Conservation (phyloP, 2,888 invertebrate genomes). For the Agrilus cyanescens region DNA sequence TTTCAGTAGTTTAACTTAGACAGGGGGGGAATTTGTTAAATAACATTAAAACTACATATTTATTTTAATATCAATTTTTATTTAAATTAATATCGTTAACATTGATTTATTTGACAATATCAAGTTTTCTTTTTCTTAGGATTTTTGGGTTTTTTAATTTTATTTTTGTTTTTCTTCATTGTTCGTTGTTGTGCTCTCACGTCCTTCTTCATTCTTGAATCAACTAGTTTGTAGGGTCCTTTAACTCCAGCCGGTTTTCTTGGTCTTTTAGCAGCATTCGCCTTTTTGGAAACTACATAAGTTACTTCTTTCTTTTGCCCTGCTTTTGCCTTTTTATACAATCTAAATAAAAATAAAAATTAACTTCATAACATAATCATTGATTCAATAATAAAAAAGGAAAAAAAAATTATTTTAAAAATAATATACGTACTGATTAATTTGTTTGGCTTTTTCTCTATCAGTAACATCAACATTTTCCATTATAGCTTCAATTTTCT, state of each 20-base stretch:
- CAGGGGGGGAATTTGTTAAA: no score
- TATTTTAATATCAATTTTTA: no score
- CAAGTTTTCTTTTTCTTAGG: slow-evolving; percentile 11
- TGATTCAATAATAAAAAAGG: neutral
- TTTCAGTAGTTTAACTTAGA: no score
- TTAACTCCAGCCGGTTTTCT: slow-evolving; percentile 77
- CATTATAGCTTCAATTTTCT: slow-evolving; percentile 88
- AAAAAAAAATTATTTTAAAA: neutral
- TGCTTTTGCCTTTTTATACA: slow-evolving; percentile 82
- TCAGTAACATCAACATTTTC: slow-evolving; percentile 85
- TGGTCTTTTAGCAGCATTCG: slow-evolving; percentile 61
- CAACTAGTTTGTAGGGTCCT: slow-evolving; percentile 90
- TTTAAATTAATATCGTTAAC: no score
- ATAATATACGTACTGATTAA: slow-evolving; percentile 58
- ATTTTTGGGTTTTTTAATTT: slow-evolving; percentile 8
- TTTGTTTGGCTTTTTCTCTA: slow-evolving; percentile 82
- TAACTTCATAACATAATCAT: no score
- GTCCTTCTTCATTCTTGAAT: slow-evolving; percentile 94
- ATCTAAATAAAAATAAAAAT: slow-evolving; percentile 43
- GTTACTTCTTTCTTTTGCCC: slow-evolving; percentile 81
- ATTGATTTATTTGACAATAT: no score
- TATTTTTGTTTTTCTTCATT: slow-evolving; percentile 35
- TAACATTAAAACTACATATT: no score
- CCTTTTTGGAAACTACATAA: slow-evolving; percentile 90
- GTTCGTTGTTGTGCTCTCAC: slow-evolving; percentile 49